phyloP scores from a whole-genome alignment of 2,113 vertebrate genomes.

The Platycercus adscitus region DNA sequence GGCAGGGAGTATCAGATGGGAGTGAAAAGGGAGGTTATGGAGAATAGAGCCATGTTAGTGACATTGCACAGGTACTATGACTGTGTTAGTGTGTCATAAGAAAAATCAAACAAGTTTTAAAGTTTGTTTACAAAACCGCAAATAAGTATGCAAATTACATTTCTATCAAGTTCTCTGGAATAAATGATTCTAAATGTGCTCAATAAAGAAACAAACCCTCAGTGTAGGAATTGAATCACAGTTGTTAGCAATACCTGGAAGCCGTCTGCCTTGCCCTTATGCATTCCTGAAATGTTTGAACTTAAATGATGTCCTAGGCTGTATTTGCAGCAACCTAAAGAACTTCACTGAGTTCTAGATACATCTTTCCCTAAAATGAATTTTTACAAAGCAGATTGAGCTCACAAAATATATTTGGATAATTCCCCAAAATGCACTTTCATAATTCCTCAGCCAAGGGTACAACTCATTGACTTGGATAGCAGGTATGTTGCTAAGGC shows the following conservation, averaged over 20 bases:
- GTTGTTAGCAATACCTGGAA: neutral
- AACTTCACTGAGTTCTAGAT: neutral
- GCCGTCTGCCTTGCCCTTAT: neutral
- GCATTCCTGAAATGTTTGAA: neutral
- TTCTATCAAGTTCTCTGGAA: neutral
- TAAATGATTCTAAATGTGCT: neutral
- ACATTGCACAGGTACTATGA: neutral
- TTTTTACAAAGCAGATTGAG: neutral
- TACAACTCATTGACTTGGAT: neutral
- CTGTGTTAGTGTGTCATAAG: neutral
- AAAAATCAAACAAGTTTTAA: neutral
- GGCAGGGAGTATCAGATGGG: neutral
- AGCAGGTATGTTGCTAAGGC: neutral
- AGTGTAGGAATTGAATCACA: neutral
- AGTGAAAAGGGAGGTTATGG: neutral
- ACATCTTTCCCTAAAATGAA: neutral
- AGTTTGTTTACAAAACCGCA: neutral
- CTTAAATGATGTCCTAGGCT: neutral
- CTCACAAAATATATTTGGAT: neutral
- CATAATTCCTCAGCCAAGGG: neutral
- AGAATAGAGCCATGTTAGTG: neutral
- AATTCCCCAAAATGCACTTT: neutral
- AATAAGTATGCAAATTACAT: neutral
- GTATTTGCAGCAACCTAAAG: slow-evolving; percentile 11
- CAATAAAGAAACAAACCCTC: neutral